Percentiles rank a stretch among this genome's conserved stretches.
Evolutionary conservation across 2,113 vertebrate genomes (phyloP).

Genomic region (Chroicocephalus ridibundus): DNA sequence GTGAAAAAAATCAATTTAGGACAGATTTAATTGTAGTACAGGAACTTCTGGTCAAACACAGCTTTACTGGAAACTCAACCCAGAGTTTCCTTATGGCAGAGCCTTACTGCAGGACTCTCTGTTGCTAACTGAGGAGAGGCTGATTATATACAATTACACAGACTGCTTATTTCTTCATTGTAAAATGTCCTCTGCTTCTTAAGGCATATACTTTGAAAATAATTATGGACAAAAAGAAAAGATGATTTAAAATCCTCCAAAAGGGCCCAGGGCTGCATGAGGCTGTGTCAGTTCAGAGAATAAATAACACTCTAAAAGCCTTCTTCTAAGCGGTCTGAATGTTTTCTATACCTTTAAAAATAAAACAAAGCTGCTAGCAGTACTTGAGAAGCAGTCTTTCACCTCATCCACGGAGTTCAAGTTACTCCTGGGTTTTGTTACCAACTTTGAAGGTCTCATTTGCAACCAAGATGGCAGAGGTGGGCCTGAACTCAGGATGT

Average conservation of each 20-base stretch:
- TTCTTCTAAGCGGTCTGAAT: not conserved
- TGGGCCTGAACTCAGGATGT: not conserved
- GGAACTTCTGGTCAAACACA: slow-evolving; percentile 25
- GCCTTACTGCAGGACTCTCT: slow-evolving; percentile 4
- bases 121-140: slow-evolving; percentile 59
- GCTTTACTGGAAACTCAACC: slow-evolving; percentile 59
- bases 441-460: not conserved
- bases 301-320: not conserved
- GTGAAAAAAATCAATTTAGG: slow-evolving; percentile 49
- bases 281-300: not conserved
- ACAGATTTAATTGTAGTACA: slow-evolving; percentile 35
- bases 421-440: not conserved
- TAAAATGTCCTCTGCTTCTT: not conserved
- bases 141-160: slow-evolving; percentile 70
- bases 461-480: not conserved
- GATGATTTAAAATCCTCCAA: slow-evolving; percentile 10
- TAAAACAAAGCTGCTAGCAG: not conserved
- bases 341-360: not conserved
- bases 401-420: not conserved
- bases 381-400: not conserved
- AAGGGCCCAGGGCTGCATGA: not conserved
- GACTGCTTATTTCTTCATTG: slow-evolving; percentile 63
- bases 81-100: slow-evolving; percentile 12
- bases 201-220: slow-evolving; percentile 39
- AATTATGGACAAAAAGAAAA: slow-evolving; percentile 35